These are phyloP conservation scores for Mallotus villosus DNA, from an alignment of 2,797 vertebrate genomes.

Conservation along the genomic window DNA sequence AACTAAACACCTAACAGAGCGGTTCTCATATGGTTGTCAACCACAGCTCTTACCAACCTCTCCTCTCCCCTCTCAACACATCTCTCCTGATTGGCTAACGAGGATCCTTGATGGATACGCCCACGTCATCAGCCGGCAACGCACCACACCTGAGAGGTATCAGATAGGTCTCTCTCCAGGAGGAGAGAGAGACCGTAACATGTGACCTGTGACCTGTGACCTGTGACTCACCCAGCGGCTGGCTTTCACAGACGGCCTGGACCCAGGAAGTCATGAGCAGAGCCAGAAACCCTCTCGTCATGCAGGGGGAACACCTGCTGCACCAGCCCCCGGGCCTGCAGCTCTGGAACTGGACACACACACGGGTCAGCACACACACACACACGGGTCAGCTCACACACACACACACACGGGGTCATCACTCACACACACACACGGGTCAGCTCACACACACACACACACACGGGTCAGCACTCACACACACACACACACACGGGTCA, in stretches of 20 bases:
- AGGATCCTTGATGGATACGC: no score
- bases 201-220: not conserved
- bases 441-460: not conserved
- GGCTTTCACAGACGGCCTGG: slow-evolving; percentile 89
- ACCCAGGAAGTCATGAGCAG: slow-evolving; percentile 94
- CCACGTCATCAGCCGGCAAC: no score
- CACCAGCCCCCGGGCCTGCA: slow-evolving; percentile 85
- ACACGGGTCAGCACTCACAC: not conserved
- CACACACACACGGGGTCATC: not conserved
- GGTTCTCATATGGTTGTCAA: no score
- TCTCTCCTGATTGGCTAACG: no score
- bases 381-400: not conserved
- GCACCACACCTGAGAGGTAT: no score
- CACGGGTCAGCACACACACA: not conserved
- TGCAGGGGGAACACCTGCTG: slow-evolving; percentile 92
- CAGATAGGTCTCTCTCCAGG: no score
- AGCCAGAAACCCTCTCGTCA: slow-evolving; percentile 88
- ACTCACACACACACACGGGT: not conserved
- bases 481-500: not conserved
- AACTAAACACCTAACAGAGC: no score
- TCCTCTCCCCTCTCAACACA: no score
- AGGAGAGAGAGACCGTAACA: no score
- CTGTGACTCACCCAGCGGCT: slow-evolving; percentile 82
- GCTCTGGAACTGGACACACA: slow-evolving; percentile 81
- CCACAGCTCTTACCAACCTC: no score